These are phyloP conservation scores for Hypolimnas misippus DNA, from an alignment of 2,888 invertebrate species.

Conservation along the genomic window DNA sequence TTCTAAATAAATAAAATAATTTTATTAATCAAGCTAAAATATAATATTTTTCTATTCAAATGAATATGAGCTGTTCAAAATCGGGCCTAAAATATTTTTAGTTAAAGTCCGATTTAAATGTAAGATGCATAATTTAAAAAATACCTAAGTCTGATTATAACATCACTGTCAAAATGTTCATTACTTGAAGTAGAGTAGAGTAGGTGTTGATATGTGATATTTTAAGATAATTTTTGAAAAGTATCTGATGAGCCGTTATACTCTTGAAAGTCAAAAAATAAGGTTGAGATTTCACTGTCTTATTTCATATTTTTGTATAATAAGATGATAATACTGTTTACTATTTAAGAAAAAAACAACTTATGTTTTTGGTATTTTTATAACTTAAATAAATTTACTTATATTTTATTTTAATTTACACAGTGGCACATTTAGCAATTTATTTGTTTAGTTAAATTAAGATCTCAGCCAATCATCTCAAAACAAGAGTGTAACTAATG, in stretches of 20 bases:
- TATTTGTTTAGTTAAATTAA: background rate
- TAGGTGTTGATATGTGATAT: conserved; percentile 82
- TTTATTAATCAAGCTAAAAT: conserved; percentile 14
- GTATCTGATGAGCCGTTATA: conserved; percentile 37
- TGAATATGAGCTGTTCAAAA: conserved; percentile 25
- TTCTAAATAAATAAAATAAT: conserved; percentile 18
- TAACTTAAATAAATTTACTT: no score
- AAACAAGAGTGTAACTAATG: conserved; percentile 26
- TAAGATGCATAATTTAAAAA: conserved; percentile 25
- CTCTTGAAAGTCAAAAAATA: background rate
- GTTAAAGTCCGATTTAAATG: conserved; percentile 13
- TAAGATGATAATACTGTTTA: no score
- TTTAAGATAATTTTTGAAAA: conserved; percentile 67
- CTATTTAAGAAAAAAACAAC: no score
- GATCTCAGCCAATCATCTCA: conserved; percentile 25
- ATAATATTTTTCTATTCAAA: conserved; percentile 34
- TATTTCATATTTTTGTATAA: no score
- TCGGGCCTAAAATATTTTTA: conserved; percentile 22
- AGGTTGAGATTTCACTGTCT: background rate
- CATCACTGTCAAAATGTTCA: conserved; percentile 45
- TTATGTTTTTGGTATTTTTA: background rate
- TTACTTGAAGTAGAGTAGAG: conserved; percentile 47
- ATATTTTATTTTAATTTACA: background rate
- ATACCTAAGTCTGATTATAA: conserved; percentile 45
- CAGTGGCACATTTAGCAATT: background rate